Evolutionary conservation across 2,797 vertebrate species (phyloP), one percentile per base, ranked within the genome.

Genomic region (Carcharodon carcharias): DNA sequence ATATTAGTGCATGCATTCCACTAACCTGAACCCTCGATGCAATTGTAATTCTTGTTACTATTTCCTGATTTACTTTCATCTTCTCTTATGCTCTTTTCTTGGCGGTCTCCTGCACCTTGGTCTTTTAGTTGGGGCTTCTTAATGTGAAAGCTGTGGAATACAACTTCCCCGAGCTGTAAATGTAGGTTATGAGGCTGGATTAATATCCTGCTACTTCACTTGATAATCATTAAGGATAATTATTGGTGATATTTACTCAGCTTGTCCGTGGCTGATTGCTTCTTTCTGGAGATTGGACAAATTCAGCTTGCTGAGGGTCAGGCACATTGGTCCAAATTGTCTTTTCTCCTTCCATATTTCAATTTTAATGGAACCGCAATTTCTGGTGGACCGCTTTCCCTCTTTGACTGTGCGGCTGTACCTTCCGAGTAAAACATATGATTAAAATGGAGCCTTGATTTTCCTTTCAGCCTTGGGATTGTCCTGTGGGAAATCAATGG

Each of bases 401-500:
- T 50, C 85, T 23, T 87, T 87, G 85, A 54, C 45, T 9, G 85
- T 87, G 50, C 45, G 7, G 45, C 45, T 87, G 8, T 56, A 28
- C 85, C 23, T 23, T 3, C 50, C 26, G 16, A 87, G 2, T 26
- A 87, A 87, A 87, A 50, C 85, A 87, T 23, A 6, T 87, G 45
- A 87, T 87, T 87, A 87, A 87, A 87, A 87, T 54, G 45, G 45
- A 87, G 45, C 21, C 50, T 87, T 87, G 45, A 3, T 3, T 97
- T 97, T 97, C 82, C 8, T 97, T 98, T 96, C 97, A 99, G 99
- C 97, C 98, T 99, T 7, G 99, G 99, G 35, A 98, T 99, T 3
- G 98, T 99, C 94, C 97, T 99, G 97, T 99, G 98, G 98, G 99
- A 99, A 97, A 97, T 99, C 0, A 97, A 97, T 21, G 98, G 98